These are phyloP conservation scores for Argya squamiceps DNA, from an alignment of 2,797 vertebrate species.

Conservation along the genomic window DNA sequence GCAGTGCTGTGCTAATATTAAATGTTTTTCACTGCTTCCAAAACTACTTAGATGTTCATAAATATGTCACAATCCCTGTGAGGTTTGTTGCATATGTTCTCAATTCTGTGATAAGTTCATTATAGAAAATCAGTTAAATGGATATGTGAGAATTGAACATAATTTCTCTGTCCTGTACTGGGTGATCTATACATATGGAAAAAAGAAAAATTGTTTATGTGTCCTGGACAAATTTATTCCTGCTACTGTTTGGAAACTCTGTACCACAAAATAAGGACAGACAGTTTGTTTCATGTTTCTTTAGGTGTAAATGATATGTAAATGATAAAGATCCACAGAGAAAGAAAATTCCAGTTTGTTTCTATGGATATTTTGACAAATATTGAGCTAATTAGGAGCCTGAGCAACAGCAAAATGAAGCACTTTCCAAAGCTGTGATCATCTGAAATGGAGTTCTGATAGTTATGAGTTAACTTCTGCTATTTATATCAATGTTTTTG, in stretches of 20 bases:
- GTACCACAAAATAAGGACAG: background rate
- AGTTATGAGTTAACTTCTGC: background rate
- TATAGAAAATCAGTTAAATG: background rate
- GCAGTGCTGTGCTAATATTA: background rate
- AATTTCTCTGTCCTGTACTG: background rate
- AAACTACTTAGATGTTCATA: background rate
- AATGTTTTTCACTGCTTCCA: background rate
- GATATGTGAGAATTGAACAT: background rate
- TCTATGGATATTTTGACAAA: background rate
- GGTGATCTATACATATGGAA: rapidly evolving
- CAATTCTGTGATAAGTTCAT: background rate
- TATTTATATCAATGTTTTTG: background rate
- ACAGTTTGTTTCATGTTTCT: background rate
- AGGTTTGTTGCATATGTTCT: background rate
- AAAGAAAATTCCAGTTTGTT: background rate
- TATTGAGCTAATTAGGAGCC: background rate
- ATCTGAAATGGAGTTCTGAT: background rate
- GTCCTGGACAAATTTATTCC: background rate
- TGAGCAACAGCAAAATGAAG: background rate
- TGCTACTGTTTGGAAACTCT: background rate
- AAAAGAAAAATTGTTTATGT: background rate
- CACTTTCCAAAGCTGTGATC: background rate
- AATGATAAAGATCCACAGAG: background rate
- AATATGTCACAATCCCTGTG: background rate
- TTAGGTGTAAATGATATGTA: background rate